These are phyloP conservation scores for Brachymystax lenok DNA, from an alignment of 2,797 vertebrate genomes.

Conservation along the genomic window DNA sequence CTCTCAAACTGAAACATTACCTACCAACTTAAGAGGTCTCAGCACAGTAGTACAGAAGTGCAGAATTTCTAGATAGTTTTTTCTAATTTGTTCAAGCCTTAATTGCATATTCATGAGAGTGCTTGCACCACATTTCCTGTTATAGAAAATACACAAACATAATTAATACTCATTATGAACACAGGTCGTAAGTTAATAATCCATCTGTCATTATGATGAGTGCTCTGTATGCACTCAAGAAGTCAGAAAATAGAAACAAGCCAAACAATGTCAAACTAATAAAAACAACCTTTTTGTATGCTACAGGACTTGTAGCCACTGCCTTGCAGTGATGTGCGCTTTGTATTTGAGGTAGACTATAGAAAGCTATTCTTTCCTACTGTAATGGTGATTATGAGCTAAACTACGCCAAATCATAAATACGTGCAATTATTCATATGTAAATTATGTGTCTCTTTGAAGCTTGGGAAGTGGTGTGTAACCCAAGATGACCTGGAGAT, in stretches of 20 bases:
- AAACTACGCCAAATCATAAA: conserved; percentile 23
- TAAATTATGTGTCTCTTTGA: conserved; percentile 31
- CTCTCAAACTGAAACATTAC: neutral
- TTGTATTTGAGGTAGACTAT: neutral
- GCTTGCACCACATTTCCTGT: conserved; percentile 14
- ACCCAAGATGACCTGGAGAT: conserved; percentile 34
- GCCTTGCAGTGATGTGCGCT: neutral
- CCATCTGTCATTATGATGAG: conserved; percentile 28
- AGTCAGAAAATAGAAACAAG: conserved; percentile 14
- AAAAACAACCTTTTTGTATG: conserved; percentile 10
- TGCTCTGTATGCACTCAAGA: conserved; percentile 13
- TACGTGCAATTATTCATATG: conserved; percentile 28
- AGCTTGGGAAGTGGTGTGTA: conserved; percentile 22
- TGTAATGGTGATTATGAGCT: conserved; percentile 64
- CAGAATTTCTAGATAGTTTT: neutral
- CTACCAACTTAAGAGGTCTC: neutral
- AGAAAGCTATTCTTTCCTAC: conserved; percentile 50
- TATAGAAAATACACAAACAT: conserved; percentile 29
- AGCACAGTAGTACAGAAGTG: conserved; percentile 1
- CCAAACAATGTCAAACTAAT: conserved; percentile 6
- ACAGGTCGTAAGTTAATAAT: conserved; percentile 24
- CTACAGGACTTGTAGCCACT: neutral
- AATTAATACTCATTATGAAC: conserved; percentile 34
- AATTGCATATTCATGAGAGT: conserved; percentile 34
- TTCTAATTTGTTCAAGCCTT: conserved; percentile 18